These are phyloP conservation scores for Hyaena hyaena DNA, from an alignment of 2,113 vertebrate species.

Conservation along the genomic window DNA sequence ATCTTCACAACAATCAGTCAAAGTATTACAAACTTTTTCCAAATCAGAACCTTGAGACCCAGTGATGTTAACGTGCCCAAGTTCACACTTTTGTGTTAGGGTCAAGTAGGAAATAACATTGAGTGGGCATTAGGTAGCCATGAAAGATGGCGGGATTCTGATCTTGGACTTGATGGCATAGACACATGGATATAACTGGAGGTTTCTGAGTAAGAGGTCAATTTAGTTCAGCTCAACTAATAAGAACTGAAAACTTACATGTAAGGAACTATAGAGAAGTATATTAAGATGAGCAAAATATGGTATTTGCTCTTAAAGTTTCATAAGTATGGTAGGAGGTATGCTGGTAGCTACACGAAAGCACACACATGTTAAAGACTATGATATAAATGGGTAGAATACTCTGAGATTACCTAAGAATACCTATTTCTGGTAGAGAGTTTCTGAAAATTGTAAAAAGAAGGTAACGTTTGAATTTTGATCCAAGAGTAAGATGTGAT, in stretches of 20 bases:
- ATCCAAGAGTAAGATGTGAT: not conserved
- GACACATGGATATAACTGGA: not conserved
- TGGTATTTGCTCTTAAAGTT: not conserved
- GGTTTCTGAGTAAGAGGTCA: not conserved
- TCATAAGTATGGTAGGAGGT: not conserved
- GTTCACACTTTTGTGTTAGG: not conserved
- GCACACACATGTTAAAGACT: not conserved
- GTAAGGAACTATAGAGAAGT: not conserved
- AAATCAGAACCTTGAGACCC: not conserved
- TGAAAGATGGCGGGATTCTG: not conserved
- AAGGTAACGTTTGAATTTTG: not conserved
- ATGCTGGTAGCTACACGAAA: not conserved
- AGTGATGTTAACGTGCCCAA: not conserved
- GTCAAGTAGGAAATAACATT: conserved; percentile 2
- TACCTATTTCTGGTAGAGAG: not conserved
- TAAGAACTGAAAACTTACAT: not conserved
- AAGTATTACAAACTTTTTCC: not conserved
- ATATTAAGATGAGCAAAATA: not conserved
- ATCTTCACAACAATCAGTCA: conserved; percentile 20
- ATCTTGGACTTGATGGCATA: not conserved
- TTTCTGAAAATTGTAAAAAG: not conserved
- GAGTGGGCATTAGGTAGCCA: not conserved
- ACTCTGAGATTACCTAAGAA: not conserved
- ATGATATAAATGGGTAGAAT: not conserved
- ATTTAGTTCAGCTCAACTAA: not conserved